phyloP scores from a whole-genome alignment of 2,888 invertebrate species.

The Drosophila austrosaltans region DNA sequence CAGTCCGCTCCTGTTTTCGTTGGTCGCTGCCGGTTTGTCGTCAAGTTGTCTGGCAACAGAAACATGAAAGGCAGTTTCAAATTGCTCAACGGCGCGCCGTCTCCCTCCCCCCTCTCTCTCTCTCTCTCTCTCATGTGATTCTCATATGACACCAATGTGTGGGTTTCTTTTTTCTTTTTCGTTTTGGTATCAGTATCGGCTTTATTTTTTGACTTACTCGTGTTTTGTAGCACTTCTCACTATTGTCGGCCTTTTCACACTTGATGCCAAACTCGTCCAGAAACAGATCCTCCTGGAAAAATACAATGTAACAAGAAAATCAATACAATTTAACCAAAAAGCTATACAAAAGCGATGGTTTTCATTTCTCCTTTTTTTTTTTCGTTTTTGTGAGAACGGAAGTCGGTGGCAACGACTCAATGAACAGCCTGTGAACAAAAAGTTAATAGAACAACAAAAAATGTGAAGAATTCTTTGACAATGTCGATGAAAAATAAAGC shows the following conservation, averaged over 20 bases:
- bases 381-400: constrained; percentile 47
- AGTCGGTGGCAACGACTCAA: constrained; percentile 35
- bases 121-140: background rate
- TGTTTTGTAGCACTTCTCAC: constrained; percentile 74
- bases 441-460: background rate
- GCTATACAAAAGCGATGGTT: background rate
- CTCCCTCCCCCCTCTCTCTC: background rate
- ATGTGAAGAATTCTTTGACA: constrained; percentile 2
- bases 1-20: constrained; percentile 1
- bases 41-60: constrained; percentile 58
- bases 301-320: background rate
- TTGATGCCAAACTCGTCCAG: constrained; percentile 78
- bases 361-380: background rate
- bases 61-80: constrained; percentile 44
- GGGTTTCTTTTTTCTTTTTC: background rate
- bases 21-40: constrained; percentile 37
- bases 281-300: constrained; percentile 76
- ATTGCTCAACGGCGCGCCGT: constrained; percentile 34
- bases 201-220: constrained; percentile 67
- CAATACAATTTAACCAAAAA: constrained; percentile 9
- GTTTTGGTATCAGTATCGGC: background rate
- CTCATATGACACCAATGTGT: background rate
- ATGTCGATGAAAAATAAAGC: background rate
- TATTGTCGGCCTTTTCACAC: constrained; percentile 68
- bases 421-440: background rate